These are phyloP conservation scores for Apus apus DNA, from an alignment of 2,113 vertebrate species.

Conservation along the genomic window DNA sequence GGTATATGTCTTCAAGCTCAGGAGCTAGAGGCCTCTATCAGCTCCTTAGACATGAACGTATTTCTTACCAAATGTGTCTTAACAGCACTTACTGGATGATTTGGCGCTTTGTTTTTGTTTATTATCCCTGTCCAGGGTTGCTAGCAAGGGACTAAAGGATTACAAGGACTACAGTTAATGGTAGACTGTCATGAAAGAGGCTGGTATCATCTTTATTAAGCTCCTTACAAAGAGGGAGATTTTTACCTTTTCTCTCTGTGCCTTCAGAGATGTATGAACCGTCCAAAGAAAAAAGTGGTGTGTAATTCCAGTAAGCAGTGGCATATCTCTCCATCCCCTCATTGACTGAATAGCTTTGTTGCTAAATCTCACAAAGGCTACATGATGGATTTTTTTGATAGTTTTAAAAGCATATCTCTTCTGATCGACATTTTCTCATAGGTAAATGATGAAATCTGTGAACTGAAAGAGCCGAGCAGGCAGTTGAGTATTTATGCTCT, in stretches of 20 bases:
- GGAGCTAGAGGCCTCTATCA: background rate
- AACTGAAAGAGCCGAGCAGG: background rate
- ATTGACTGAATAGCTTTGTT: background rate
- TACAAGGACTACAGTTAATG: background rate
- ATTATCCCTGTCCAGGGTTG: background rate
- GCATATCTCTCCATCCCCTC: background rate
- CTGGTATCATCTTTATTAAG: background rate
- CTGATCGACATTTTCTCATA: background rate
- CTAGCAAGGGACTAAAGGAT: background rate
- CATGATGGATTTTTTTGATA: too few species aligned
- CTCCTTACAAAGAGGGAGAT: background rate
- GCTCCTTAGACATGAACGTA: background rate
- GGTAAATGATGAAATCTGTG: background rate
- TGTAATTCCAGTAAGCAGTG: background rate
- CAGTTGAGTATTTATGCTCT: background rate
- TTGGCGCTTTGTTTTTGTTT: background rate
- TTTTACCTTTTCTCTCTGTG: background rate
- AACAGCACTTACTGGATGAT: background rate
- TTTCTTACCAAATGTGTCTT: background rate
- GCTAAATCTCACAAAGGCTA: background rate
- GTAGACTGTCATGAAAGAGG: background rate
- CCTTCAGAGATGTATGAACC: background rate
- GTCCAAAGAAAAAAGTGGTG: background rate
- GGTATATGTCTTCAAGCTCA: background rate
- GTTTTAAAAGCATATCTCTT: background rate